Evolutionary conservation across 2,113 vertebrate species (phyloP), one percentile per base, ranked within the genome.

Genomic region (Pachypanchax playfairii): DNA sequence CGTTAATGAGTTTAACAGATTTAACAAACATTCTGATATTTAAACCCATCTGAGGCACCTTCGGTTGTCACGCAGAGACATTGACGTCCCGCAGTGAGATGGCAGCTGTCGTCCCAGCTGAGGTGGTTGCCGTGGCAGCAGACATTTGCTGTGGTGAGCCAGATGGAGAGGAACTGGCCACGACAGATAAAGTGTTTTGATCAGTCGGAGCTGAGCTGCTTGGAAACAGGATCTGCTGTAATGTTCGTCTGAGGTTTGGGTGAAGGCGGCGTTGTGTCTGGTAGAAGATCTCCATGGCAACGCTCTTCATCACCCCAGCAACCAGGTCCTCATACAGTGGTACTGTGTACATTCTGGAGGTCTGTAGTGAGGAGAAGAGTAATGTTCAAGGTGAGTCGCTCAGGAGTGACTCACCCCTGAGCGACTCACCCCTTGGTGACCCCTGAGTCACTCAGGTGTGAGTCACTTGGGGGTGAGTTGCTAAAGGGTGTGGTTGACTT

Each of bases 341-440:
- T 84, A 98, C 94, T 0, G 97, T 98, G 90, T 99, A 99, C 97
- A 99, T 99, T 76, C 96, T 93, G 14, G 96, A 99, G 51, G 96
- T 97, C 96, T 99, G 88, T 0, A 25, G 36, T 28, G 8, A 52
- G 35, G 3, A 9, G 18, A 22, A 13, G 3, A 33, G 49, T 20
- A 8, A 31, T 31, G 29, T 31, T 31, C 29, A 31, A 10, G 11
- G 3, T 43, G 42, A 43, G 18, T n/a, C 17, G 1, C 4, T n/a
- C 15, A 41, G 17, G 38, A 6, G 38, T n/a, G 17, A 13, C 4
- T n/a, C 38, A n/a, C 14, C 5, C 35, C 33, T 17, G 14, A 42
- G 18, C 41, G 20, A 20, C 2, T 5, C 28, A 29, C 28, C 28
- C 8, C 4, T 5, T 29, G 4, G 8, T 5, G 4, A 29, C 28